Percentiles rank a stretch among this genome's conserved stretches.
phyloP scores from a whole-genome alignment of 2,888 invertebrate genomes.

The Phengaris alcon region DNA sequence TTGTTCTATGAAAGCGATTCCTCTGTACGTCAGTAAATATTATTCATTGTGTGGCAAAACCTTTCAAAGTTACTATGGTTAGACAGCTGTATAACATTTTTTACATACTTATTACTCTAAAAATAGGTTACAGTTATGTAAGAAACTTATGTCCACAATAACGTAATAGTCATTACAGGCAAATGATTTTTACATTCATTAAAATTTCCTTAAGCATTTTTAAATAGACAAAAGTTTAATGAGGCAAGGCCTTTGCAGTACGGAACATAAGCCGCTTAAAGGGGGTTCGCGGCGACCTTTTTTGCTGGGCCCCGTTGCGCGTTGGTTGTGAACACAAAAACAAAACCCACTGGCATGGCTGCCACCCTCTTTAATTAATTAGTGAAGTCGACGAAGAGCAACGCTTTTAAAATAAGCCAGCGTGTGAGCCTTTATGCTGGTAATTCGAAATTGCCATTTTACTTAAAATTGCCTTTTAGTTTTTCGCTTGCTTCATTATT shows the following conservation, averaged over 20 bases:
- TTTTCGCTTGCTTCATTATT: neutral
- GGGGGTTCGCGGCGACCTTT: slow-evolving; percentile 37
- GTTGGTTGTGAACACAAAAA: slow-evolving; percentile 41
- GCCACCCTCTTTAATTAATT: slow-evolving; percentile 50
- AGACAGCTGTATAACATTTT: too few species aligned
- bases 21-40: too few species aligned
- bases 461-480: slow-evolving; percentile 2
- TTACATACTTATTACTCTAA: too few species aligned
- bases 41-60: too few species aligned
- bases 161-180: neutral
- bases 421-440: neutral
- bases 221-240: slow-evolving; percentile 25
- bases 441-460: slow-evolving; percentile 3
- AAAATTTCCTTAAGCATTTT: slow-evolving; percentile 33
- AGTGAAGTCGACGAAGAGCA: slow-evolving; percentile 41
- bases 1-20: too few species aligned
- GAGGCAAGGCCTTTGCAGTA: slow-evolving; percentile 31
- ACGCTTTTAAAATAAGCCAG: slow-evolving; percentile 38
- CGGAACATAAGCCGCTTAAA: slow-evolving; percentile 37
- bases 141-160: too few species aligned
- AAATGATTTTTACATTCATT: slow-evolving; percentile 13
- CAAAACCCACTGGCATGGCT: slow-evolving; percentile 45
- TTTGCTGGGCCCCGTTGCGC: slow-evolving; percentile 35
- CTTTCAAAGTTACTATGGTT: too few species aligned
- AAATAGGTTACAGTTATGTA: too few species aligned